phyloP scores from a whole-genome alignment of 2,888 invertebrate genomes.

The Bellardia pandia region DNA sequence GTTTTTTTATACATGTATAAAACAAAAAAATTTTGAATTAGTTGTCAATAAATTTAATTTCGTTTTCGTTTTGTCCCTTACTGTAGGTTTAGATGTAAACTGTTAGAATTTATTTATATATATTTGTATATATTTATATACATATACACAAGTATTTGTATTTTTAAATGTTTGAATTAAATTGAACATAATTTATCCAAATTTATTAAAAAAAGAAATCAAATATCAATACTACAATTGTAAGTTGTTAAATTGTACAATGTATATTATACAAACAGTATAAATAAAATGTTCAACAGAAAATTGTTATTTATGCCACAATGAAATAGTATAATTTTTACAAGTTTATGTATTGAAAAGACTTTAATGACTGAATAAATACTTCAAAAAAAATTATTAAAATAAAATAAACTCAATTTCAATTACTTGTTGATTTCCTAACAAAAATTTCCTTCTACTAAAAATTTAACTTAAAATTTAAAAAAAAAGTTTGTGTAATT shows the following conservation, averaged over 20 bases:
- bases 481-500: background rate
- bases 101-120: background rate
- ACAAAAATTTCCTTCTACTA: background rate
- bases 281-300: background rate
- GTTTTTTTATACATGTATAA: too few relatives aligned
- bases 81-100: conserved; percentile 10
- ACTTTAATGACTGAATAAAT: background rate
- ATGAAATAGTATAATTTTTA: background rate
- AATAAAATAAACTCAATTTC: background rate
- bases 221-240: background rate
- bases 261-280: background rate
- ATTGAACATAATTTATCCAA: conserved; percentile 38
- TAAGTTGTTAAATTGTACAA: background rate
- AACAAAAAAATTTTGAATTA: too few relatives aligned
- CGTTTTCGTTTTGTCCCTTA: too few relatives aligned
- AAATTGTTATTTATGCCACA: conserved; percentile 7
- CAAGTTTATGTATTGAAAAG: background rate
- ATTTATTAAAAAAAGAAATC: background rate
- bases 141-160: background rate
- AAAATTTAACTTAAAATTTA: too few relatives aligned
- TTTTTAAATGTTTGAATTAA: conserved; percentile 24
- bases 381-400: background rate
- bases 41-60: too few relatives aligned
- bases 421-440: background rate
- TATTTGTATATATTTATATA: background rate